phyloP scores from a whole-genome alignment of 2,113 vertebrate species.

The Syrmaticus mikado region DNA sequence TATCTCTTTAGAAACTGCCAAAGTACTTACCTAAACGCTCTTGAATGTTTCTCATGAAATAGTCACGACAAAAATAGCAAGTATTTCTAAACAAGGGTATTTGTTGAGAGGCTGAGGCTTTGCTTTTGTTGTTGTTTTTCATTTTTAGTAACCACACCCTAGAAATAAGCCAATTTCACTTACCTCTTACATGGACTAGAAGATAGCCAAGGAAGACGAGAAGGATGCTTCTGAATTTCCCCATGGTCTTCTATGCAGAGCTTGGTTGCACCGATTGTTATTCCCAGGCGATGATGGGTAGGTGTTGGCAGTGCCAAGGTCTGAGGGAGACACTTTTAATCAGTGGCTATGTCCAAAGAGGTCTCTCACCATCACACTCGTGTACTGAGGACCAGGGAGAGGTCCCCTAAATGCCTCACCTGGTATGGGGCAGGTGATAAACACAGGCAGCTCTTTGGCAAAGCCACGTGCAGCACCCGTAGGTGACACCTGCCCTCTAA shows the following conservation, averaged over 20 bases:
- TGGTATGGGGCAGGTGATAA: neutral
- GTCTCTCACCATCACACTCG: neutral
- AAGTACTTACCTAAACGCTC: neutral
- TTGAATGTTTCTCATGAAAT: neutral
- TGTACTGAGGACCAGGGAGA: neutral
- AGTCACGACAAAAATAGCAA: neutral
- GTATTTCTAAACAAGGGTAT: neutral
- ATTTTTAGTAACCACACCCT: neutral
- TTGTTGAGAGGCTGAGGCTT: neutral
- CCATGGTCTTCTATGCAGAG: slow-evolving; percentile 8
- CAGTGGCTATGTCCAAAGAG: neutral
- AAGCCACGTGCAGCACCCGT: neutral
- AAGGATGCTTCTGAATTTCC: slow-evolving; percentile 20
- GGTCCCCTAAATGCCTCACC: neutral
- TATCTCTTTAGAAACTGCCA: neutral
- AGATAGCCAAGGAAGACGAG: slow-evolving; percentile 51
- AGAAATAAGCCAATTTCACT: slow-evolving; percentile 3
- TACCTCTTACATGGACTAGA: slow-evolving; percentile 52
- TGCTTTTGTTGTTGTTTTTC: accelerated
- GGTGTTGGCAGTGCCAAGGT: neutral
- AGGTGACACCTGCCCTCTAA: neutral
- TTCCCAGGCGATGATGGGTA: accelerated
- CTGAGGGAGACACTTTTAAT: neutral
- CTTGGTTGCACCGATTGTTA: neutral
- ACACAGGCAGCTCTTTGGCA: accelerated